Percentiles rank a stretch among this genome's conserved stretches.
These are phyloP conservation scores for Tetanocera ferruginea DNA, from an alignment of 2,888 invertebrate species.

Conservation along the genomic window DNA sequence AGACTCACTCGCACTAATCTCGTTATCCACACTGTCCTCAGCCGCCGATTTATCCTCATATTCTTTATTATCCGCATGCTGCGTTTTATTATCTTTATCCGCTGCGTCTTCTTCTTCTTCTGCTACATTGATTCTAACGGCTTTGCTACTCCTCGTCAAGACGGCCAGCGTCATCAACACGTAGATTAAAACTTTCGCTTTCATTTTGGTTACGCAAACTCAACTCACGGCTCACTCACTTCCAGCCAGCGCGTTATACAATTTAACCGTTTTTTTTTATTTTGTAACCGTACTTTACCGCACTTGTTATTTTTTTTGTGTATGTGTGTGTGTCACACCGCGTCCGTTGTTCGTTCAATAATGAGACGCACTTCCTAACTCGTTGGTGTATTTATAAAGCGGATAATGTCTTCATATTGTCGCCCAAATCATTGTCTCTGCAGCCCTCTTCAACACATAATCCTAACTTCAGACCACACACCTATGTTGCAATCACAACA, in stretches of 20 bases:
- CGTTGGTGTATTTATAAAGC: slow-evolving; percentile 69
- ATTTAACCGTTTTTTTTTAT: not conserved
- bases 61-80: not conserved
- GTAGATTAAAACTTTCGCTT: slow-evolving; percentile 51
- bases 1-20: too few relatives aligned
- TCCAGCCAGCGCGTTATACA: not conserved
- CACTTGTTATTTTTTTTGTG: not conserved
- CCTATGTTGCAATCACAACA: slow-evolving; percentile 24
- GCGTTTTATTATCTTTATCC: not conserved
- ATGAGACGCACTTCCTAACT: slow-evolving; percentile 67
- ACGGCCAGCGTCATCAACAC: slow-evolving; percentile 36
- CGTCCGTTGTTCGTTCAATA: slow-evolving; percentile 58
- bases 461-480: not conserved
- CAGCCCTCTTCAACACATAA: too few relatives aligned
- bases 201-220: slow-evolving; percentile 29
- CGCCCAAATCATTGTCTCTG: too few relatives aligned
- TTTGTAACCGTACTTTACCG: slow-evolving; percentile 16
- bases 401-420: slow-evolving; percentile 51
- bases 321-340: slow-evolving; percentile 40
- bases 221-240: not conserved
- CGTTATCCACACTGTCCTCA: slow-evolving; percentile 31
- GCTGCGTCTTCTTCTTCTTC: not conserved
- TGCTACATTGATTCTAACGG: slow-evolving; percentile 16
- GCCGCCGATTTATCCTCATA: not conserved
- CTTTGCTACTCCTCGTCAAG: slow-evolving; percentile 26